Conservation (phyloP, 2,113 vertebrate species). For the Sorex fumeus region DNA sequence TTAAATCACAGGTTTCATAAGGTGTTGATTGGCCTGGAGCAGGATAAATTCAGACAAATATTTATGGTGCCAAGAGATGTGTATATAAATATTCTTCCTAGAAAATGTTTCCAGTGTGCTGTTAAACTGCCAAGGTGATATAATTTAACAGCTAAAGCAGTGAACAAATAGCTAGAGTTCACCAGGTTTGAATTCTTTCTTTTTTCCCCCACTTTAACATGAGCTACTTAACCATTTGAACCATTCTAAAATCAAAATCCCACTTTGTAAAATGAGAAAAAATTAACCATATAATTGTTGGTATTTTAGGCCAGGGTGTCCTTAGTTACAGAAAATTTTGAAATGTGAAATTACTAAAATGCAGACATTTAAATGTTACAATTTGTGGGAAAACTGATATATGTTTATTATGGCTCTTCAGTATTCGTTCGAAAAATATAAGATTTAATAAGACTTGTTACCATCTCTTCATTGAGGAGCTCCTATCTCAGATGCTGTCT, state of each 20-base stretch:
- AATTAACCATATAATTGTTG: neutral
- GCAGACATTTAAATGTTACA: neutral
- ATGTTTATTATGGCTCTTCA: constrained; percentile 19
- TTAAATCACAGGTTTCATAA: constrained; percentile 78
- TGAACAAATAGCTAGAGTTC: constrained; percentile 68
- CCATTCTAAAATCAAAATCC: constrained; percentile 66
- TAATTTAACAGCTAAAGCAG: constrained; percentile 75
- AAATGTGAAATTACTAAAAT: constrained; percentile 35
- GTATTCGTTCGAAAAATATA: neutral
- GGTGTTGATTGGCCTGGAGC: constrained; percentile 75
- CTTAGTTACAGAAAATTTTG: neutral
- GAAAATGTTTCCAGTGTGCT: constrained; percentile 78
- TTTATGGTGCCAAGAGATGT: constrained; percentile 80
- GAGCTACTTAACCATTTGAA: constrained; percentile 24
- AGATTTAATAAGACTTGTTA: neutral
- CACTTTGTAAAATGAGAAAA: constrained; percentile 10
- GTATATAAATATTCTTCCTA: constrained; percentile 81
- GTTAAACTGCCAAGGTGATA: constrained; percentile 73
- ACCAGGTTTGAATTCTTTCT: constrained; percentile 72
- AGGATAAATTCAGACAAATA: constrained; percentile 79
- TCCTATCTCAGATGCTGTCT: neutral
- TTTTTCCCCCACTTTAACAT: constrained; percentile 23
- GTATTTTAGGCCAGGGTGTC: neutral
- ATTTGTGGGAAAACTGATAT: constrained; percentile 31
- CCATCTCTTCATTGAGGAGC: neutral